phyloP scores from a whole-genome alignment of 2,888 invertebrate genomes.

The Kuschelorhynchus macadamiae region DNA sequence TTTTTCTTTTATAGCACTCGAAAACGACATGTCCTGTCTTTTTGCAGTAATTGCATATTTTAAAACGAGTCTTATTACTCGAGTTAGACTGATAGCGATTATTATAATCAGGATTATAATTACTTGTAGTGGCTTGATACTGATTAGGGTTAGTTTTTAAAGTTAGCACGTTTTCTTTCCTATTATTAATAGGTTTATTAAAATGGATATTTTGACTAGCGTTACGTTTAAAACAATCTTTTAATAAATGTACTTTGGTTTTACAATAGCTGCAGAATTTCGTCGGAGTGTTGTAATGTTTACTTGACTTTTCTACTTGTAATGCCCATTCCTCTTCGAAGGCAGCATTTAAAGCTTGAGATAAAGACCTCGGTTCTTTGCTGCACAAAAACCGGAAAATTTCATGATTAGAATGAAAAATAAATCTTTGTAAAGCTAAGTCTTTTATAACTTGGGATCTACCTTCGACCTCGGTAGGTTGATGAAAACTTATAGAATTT shows the following conservation, averaged over 20 bases:
- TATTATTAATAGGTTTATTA: constrained; percentile 1
- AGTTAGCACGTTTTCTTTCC: not conserved
- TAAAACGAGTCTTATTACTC: not conserved
- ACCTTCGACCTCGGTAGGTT: not conserved
- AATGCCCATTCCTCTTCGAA: not conserved
- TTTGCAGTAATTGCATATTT: constrained; percentile 9
- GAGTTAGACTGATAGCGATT: too few species aligned
- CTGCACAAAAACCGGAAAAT: not conserved
- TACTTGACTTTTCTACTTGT: not conserved
- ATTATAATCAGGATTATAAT: too few species aligned
- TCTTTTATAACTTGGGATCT: not conserved
- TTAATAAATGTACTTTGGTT: not conserved
- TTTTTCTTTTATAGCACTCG: constrained; percentile 18
- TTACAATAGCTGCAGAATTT: not conserved
- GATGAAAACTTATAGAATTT: not conserved
- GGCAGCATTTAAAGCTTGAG: not conserved
- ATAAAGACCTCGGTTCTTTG: not conserved
- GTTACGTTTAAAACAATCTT: not conserved
- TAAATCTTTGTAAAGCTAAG: not conserved
- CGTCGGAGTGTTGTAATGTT: not conserved
- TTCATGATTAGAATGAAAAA: not conserved
- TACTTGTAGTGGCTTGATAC: not conserved
- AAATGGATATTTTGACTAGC: not conserved
- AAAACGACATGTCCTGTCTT: not conserved
- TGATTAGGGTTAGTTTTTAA: too few species aligned